Conservation (phyloP, 1,140 invertebrate species). For the Charaxes varanes region DNA sequence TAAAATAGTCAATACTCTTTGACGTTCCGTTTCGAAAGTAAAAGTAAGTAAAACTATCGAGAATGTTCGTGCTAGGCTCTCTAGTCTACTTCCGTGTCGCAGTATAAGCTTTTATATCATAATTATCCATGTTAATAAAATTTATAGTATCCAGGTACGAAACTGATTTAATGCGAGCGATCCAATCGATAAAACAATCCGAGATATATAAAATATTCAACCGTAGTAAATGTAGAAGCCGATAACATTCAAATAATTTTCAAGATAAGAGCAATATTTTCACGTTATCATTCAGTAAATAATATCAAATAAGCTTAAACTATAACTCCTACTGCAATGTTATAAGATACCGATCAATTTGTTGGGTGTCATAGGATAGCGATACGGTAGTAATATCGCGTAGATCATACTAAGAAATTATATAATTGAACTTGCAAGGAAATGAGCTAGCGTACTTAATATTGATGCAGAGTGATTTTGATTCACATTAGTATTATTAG, state of each 20-base stretch:
- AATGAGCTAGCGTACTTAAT: constrained; percentile 13
- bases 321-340: constrained; percentile 17
- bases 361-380: constrained; percentile 23
- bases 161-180: constrained; percentile 2
- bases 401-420: constrained; percentile 18
- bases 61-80: too few relatives aligned
- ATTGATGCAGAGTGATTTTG: too few relatives aligned
- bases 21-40: too few relatives aligned
- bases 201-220: constrained; percentile 5
- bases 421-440: constrained; percentile 16
- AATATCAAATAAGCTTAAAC: constrained; percentile 21
- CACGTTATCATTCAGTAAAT: constrained; percentile 24
- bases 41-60: too few relatives aligned
- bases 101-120: too few relatives aligned
- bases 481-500: too few relatives aligned
- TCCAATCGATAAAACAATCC: neutral
- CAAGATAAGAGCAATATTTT: constrained; percentile 16
- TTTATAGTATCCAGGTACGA: too few relatives aligned
- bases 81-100: too few relatives aligned
- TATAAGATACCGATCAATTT: constrained; percentile 30
- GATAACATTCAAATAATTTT: constrained; percentile 18
- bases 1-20: too few relatives aligned
- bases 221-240: constrained; percentile 4
- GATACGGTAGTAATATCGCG: constrained; percentile 21
- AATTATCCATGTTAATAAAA: too few relatives aligned